Conservation (phyloP, 2,113 vertebrate genomes). For the Canis aureus region DNA sequence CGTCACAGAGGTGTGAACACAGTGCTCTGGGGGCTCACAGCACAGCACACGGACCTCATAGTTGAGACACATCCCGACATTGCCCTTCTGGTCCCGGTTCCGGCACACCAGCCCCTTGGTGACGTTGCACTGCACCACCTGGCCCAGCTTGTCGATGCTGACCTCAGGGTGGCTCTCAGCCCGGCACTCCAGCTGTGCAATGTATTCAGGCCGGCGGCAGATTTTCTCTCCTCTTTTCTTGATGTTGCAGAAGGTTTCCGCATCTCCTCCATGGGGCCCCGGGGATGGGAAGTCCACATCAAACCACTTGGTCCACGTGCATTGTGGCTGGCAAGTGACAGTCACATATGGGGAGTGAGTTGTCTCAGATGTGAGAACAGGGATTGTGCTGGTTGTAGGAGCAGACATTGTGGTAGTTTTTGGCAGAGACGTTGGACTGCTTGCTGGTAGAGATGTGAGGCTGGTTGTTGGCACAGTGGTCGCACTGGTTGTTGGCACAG, state of each 20-base stretch:
- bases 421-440: not conserved
- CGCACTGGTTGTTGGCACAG: not conserved
- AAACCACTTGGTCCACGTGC: conserved; percentile 84
- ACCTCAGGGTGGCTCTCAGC: conserved; percentile 60
- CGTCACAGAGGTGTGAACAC: rapidly evolving
- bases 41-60: conserved; percentile 79
- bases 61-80: conserved; percentile 77
- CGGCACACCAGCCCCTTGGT: conserved; percentile 81
- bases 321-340: not conserved
- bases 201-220: conserved; percentile 70
- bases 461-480: not conserved
- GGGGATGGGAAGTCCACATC: conserved; percentile 79
- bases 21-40: conserved; percentile 16
- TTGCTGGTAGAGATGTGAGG: not conserved
- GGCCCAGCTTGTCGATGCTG: conserved; percentile 65
- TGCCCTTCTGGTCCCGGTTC: conserved; percentile 81
- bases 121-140: conserved; percentile 81
- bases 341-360: rapidly evolving
- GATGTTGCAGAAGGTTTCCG: conserved; percentile 85
- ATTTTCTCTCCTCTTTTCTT: conserved; percentile 59
- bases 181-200: conserved; percentile 75
- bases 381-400: not conserved
- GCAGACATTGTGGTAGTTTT: rapidly evolving
- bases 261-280: conserved; percentile 73
- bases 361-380: rapidly evolving